Evolutionary conservation across 2,113 vertebrate species (phyloP).

Genomic region (Urocitellus parryii): DNA sequence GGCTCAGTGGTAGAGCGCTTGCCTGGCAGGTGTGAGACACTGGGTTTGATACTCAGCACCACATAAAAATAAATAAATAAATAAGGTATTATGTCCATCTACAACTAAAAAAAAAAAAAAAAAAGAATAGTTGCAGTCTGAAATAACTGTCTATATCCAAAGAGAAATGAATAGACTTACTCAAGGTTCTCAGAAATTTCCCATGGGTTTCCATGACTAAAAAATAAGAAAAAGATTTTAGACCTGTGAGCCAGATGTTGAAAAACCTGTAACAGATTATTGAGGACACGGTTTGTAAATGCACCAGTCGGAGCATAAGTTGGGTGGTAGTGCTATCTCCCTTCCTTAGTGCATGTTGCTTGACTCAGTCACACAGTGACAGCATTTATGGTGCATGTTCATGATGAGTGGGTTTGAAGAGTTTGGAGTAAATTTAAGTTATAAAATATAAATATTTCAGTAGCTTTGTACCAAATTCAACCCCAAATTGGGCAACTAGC

Average conservation of each 20-base stretch:
- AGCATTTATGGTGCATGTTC: not conserved
- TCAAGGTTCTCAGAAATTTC: not conserved
- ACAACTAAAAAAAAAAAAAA: not conserved
- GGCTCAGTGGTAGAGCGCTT: too few species aligned
- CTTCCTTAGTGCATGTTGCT: accelerated
- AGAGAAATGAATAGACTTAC: not conserved
- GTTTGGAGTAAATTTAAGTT: not conserved
- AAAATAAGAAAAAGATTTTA: not conserved
- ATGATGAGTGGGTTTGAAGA: accelerated
- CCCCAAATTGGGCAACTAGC: too few species aligned
- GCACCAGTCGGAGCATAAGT: not conserved
- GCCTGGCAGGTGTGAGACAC: too few species aligned
- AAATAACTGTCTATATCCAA: not conserved
- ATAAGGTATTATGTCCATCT: too few species aligned
- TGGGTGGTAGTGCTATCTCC: too few species aligned
- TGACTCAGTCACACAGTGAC: not conserved
- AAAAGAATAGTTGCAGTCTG: not conserved
- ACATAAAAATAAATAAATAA: too few species aligned
- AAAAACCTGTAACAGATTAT: not conserved
- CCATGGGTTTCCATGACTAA: not conserved
- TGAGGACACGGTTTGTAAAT: not conserved
- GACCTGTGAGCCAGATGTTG: not conserved
- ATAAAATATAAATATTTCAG: not conserved
- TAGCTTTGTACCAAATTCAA: not conserved
- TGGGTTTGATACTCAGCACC: too few species aligned